Evolutionary conservation across 2,888 invertebrate species (phyloP), one percentile per base, ranked within the genome.

Genomic region (Euspilapteryx auroguttella): DNA sequence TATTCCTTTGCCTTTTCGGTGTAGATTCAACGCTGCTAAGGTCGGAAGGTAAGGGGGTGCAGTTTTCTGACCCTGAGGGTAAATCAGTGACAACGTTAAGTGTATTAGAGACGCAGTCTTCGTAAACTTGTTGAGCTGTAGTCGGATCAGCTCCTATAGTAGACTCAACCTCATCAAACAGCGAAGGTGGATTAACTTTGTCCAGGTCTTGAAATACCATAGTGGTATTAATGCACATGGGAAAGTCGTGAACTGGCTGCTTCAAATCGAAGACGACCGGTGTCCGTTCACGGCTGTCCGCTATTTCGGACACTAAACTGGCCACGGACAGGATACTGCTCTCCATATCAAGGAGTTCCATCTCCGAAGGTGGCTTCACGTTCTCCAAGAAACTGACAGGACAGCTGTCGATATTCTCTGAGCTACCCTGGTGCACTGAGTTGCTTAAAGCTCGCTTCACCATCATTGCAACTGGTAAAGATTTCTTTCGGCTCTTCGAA

Each of bases 301-400:
- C 86, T 3, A 86, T 79, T 59, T 91, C 91, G 0, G 87, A 90
- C 14, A 85, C 85, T 32, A 91, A 85, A 49, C 91, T 92, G 0
- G 87, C 86, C 0, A 92, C 87, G 30, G 91, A 92, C 9, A 87
- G 69, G 84, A 91, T 88, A 37, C 91, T 92, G 35, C 84, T 83
- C 38, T 87, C 87, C 81, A 88, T 81, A 41, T 93, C 92, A 4
- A 86, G 55, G 41, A 84, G 79, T 32, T 88, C 88, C 84, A 91
- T 85, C 36, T 86, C 80, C 0, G 90, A 89, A 0, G 93, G 91
- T 3, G 92, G 91, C 49, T 89, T 89, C 3, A 91, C 82, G 36
- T 86, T 86, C 17, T 93, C 92, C 15, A 91, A 59, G 47, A 89
- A 87, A 41, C 83, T 83, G 15, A 62, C 48, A 1, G 75, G 71